Conservation (phyloP, 2,797 vertebrate species). For the Calcarius lapponicus region DNA sequence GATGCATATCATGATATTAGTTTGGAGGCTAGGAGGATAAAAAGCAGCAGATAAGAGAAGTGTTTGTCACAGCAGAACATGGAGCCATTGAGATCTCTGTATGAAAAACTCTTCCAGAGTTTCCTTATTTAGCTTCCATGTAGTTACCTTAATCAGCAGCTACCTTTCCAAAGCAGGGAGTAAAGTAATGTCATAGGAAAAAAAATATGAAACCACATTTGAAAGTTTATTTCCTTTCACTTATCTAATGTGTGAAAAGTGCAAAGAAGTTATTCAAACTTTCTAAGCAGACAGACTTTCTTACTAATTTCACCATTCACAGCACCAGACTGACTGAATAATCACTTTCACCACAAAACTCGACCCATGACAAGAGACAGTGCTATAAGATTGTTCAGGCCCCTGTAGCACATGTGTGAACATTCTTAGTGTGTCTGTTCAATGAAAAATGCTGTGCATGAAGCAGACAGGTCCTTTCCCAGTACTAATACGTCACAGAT, state of each 20-base stretch:
- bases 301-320: neutral
- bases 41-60: neutral
- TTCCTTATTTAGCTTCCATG: neutral
- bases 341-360: neutral
- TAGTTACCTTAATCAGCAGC: neutral
- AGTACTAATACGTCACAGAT: neutral
- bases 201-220: neutral
- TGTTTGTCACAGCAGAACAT: neutral
- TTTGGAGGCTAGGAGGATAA: neutral
- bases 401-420: neutral
- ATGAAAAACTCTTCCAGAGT: neutral
- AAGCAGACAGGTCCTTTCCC: neutral
- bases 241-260: neutral
- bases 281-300: neutral
- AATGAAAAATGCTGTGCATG: neutral
- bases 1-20: neutral
- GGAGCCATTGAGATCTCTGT: neutral
- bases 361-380: neutral
- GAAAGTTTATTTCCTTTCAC: neutral
- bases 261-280: neutral
- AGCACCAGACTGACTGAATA: neutral
- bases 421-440: neutral
- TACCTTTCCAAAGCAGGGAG: neutral
- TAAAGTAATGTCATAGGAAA: neutral
- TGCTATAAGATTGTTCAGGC: fast-evolving